phyloP scores from a whole-genome alignment of 1,140 invertebrate genomes.

The Leptopilina clavipes region DNA sequence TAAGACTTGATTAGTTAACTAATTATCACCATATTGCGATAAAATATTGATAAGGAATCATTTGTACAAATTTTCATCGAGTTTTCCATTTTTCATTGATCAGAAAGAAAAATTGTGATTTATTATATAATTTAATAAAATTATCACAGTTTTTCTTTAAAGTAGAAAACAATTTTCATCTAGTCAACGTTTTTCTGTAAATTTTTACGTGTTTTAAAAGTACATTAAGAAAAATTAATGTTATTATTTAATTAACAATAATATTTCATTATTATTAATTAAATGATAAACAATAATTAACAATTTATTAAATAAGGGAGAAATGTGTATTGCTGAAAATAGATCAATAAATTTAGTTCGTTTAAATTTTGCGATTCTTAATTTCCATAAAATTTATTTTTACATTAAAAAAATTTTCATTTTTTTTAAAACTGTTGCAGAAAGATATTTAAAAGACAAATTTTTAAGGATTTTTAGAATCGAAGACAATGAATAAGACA shows the following conservation, averaged over 20 bases:
- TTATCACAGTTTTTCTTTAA: neutral
- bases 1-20: too few relatives aligned
- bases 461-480: neutral
- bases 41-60: neutral
- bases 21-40: too few relatives aligned
- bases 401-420: neutral
- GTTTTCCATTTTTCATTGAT: neutral
- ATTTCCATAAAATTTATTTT: neutral
- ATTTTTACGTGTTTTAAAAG: neutral
- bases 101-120: neutral
- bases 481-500: neutral
- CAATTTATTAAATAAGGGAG: too few relatives aligned
- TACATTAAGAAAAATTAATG: too few relatives aligned
- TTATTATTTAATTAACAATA: neutral
- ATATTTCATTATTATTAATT: neutral
- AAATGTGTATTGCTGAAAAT: neutral
- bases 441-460: neutral
- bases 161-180: neutral
- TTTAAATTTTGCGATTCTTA: neutral
- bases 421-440: slow-evolving; percentile 12
- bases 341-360: neutral
- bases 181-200: neutral
- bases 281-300: too few relatives aligned
- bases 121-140: neutral
- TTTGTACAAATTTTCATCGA: neutral